These are phyloP conservation scores for Hiodon alosoides DNA, from an alignment of 2,113 vertebrate genomes.

Conservation along the genomic window DNA sequence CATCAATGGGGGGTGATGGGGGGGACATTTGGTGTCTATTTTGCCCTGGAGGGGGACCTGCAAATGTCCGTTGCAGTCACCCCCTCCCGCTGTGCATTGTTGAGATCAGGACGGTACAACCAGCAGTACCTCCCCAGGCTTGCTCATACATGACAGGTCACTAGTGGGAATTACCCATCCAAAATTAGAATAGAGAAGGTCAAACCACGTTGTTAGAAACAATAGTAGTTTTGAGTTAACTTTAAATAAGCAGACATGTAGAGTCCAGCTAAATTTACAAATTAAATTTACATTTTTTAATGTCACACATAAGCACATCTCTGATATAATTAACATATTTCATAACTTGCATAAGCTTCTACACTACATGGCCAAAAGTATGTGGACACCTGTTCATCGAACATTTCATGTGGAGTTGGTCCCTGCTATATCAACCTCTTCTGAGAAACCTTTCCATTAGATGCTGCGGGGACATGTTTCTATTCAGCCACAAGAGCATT, in stretches of 20 bases:
- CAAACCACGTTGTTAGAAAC: conserved; percentile 54
- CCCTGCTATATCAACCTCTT: no score
- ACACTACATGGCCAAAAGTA: neutral
- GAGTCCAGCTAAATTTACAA: neutral
- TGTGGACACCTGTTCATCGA: no score
- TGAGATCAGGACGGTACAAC: conserved; percentile 60
- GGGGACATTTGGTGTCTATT: conserved; percentile 43
- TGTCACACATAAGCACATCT: neutral
- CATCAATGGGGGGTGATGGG: conserved; percentile 49
- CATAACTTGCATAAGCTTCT: conserved; percentile 4
- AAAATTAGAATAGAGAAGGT: conserved; percentile 67
- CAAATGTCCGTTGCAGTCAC: conserved; percentile 58
- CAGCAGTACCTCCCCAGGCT: conserved; percentile 55
- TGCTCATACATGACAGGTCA: conserved; percentile 71
- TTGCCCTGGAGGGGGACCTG: conserved; percentile 62
- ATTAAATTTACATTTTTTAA: neutral
- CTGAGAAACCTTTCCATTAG: no score
- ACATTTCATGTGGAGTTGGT: no score
- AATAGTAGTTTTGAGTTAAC: conserved; percentile 53
- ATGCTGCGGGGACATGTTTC: no score
- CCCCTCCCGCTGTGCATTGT: conserved; percentile 59
- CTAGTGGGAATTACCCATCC: conserved; percentile 63
- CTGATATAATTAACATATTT: neutral
- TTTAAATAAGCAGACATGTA: conserved; percentile 14
- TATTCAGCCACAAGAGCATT: no score